A percentile compares a stretch with the other conserved stretches of the same genome.
phyloP scores from a whole-genome alignment of 2,888 invertebrate species.

The Plemyria rubiginata region DNA sequence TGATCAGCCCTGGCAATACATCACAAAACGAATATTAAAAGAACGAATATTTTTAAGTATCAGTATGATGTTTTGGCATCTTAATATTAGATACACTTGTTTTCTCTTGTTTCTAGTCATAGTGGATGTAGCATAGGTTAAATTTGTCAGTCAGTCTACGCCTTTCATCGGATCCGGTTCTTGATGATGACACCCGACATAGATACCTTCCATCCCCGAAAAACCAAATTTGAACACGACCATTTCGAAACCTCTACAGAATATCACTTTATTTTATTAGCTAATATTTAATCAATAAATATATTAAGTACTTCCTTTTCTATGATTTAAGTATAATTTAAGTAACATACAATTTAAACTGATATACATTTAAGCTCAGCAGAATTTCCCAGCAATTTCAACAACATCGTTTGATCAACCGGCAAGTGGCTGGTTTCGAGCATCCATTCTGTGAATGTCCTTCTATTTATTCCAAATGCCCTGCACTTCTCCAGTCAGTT shows the following conservation, averaged over 20 bases:
- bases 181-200: constrained; percentile 34
- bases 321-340: constrained; percentile 3
- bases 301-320: background rate
- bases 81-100: background rate
- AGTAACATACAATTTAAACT: background rate
- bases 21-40: too few relatives aligned
- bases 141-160: constrained; percentile 23
- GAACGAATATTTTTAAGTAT: too few relatives aligned
- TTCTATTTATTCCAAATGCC: too few relatives aligned
- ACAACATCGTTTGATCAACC: too few relatives aligned
- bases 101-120: background rate
- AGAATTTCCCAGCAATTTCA: background rate
- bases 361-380: background rate
- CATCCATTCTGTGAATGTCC: too few relatives aligned
- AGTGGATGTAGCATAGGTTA: constrained; percentile 23
- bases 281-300: background rate
- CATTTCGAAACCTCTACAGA: constrained; percentile 17
- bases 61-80: too few relatives aligned
- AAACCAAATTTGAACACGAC: constrained; percentile 22
- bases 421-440: too few relatives aligned
- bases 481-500: too few relatives aligned
- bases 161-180: constrained; percentile 34
- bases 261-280: constrained; percentile 1
- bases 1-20: too few relatives aligned
- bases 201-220: constrained; percentile 9